Evolutionary conservation across 1,140 invertebrate genomes (phyloP), one percentile per base, ranked within the genome.

Genomic region (Hypothenemus hampei): DNA sequence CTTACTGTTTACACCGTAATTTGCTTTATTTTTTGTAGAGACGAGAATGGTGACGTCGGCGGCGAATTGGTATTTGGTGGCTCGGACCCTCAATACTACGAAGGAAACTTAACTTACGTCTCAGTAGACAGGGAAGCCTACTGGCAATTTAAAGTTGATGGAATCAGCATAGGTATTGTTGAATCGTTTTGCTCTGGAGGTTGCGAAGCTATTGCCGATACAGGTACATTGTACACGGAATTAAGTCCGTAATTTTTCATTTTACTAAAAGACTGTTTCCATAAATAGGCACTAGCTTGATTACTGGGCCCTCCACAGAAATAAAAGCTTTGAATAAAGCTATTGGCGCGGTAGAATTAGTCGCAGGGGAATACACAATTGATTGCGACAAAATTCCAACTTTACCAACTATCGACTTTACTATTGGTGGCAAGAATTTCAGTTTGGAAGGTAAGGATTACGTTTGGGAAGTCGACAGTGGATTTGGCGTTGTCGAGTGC

Each of bases 181-280:
- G 69, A 90, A 50, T 63, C 65, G 16, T 80, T 88, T 65, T 93
- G 90, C 65, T 41, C 71, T 19, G 71, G 73, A 11, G 87, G 88
- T n/a, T 97, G 93, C 67, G 75, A 92, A 75, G 93, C 93, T 19
- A 98, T 98, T 74, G 95, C 93, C 33, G 97, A 99, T 73, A 98
- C 97, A 46, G 49, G 49, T 53, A n/a, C 31, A 15, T 24, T 22
- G 11, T 10, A n/a, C n/a, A n/a, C n/a, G n/a, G n/a, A n/a, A 16
- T 39, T 10, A 13, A 39, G 2, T 39, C 16, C n/a, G 1, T 8
- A 16, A 39, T 39, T 16, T n/a, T 39, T 16, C 16, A 2, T 4
- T 13, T 13, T 39, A 39, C 2, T 43, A 3, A 23, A 43, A 15
- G 19, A 37, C 11, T 37, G 8, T 13, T 37, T 37, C 4, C 35